Evolutionary conservation across 2,888 invertebrate genomes (phyloP).

Genomic region (Caprella mutica): DNA sequence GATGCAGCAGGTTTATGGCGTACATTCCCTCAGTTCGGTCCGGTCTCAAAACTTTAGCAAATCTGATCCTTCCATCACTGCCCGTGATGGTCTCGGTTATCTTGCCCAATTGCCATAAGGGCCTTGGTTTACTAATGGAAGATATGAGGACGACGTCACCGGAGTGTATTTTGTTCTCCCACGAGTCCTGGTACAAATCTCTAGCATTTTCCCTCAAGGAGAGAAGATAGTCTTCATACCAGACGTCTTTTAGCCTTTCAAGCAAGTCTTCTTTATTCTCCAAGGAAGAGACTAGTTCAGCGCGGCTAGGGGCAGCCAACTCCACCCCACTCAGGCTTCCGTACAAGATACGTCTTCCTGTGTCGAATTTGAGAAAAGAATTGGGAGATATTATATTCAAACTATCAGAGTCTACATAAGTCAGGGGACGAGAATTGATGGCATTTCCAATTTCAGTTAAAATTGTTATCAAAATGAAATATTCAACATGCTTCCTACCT

Average conservation of each 20-base stretch:
- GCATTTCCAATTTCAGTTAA: not conserved
- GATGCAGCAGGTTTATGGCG: not conserved
- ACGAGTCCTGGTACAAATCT: not conserved
- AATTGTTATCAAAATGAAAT: not conserved
- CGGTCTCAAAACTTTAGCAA: not conserved
- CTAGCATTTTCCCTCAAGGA: not conserved
- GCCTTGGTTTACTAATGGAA: not conserved
- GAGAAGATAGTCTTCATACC: not conserved
- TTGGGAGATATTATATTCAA: not conserved
- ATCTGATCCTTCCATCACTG: not conserved
- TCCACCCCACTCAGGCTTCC: not conserved
- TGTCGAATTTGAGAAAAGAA: not conserved
- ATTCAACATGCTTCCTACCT: not conserved
- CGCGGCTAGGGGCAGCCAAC: not conserved
- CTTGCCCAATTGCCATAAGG: not conserved
- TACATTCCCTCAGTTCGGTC: not conserved
- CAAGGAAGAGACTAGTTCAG: not conserved
- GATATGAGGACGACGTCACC: not conserved
- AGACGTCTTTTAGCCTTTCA: not conserved
- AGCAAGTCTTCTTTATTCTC: not conserved
- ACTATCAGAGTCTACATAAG: not conserved
- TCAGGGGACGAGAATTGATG: constrained; percentile 5
- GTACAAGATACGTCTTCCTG: not conserved
- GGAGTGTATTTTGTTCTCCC: not conserved
- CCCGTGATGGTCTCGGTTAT: not conserved